phyloP scores from a whole-genome alignment of 2,113 vertebrate genomes.

The Castor canadensis region DNA sequence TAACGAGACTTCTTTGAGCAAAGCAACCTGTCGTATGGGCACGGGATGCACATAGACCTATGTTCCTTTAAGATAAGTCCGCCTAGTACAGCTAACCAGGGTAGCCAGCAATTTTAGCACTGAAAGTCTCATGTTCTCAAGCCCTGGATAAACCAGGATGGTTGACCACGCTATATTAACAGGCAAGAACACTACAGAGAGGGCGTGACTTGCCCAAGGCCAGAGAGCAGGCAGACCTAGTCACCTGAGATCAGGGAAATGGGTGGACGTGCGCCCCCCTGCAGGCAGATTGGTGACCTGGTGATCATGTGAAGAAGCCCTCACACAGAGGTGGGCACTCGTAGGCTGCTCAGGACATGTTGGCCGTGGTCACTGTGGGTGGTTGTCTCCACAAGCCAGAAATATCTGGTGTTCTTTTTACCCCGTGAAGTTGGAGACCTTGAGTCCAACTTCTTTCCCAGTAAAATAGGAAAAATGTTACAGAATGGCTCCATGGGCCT shows the following conservation, averaged over 20 bases:
- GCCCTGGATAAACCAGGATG: neutral
- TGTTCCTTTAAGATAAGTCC: neutral
- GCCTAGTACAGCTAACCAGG: neutral
- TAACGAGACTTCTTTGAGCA: neutral
- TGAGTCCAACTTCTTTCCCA: neutral
- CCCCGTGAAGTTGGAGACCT: neutral
- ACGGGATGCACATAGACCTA: accelerated
- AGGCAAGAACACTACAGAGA: neutral
- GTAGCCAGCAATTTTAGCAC: neutral
- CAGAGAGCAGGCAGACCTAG: neutral
- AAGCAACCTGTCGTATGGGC: accelerated
- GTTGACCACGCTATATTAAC: neutral
- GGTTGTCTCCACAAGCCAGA: neutral
- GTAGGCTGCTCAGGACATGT: accelerated
- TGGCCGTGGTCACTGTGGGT: accelerated
- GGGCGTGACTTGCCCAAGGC: neutral
- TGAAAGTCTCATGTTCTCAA: neutral
- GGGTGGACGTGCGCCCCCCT: neutral
- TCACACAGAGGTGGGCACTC: accelerated
- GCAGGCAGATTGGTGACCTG: too few relatives aligned
- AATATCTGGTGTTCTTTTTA: neutral
- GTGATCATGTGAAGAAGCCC: too few relatives aligned
- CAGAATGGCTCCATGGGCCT: accelerated
- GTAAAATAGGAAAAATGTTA: neutral
- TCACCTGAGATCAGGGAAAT: neutral